A percentile compares a stretch with the other conserved stretches of the same genome.
Conservation (phyloP, 2,888 invertebrate genomes). For the Leuctra nigra region DNA sequence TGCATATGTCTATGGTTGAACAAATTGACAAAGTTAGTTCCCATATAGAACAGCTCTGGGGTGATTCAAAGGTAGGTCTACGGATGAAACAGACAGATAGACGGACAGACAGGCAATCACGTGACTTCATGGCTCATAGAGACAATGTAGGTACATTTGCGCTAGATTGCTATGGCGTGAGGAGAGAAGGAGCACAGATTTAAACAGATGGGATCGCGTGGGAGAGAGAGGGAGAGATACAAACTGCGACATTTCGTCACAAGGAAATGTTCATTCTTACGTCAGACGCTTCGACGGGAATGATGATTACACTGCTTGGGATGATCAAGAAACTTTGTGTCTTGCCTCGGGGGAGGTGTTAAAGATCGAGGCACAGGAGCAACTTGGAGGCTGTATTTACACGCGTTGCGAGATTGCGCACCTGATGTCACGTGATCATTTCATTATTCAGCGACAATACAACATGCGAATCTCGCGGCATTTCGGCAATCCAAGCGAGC, state of each 20-base stretch:
- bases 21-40: constrained; percentile 24
- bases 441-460: too few relatives aligned
- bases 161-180: constrained; percentile 12
- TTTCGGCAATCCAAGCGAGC: too few relatives aligned
- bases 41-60: background rate
- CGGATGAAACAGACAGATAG: background rate
- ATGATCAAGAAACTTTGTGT: constrained; percentile 25
- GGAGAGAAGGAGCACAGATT: background rate
- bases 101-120: background rate
- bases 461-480: too few relatives aligned
- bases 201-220: background rate
- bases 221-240: background rate
- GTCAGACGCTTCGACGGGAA: constrained; percentile 21
- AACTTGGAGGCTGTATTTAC: too few relatives aligned
- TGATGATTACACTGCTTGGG: constrained; percentile 25
- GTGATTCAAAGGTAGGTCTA: constrained; percentile 15
- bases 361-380: constrained; percentile 12
- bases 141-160: constrained; percentile 3
- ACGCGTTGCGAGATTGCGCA: too few relatives aligned
- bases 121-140: background rate
- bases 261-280: constrained; percentile 16
- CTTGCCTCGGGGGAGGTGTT: constrained; percentile 19
- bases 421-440: too few relatives aligned
- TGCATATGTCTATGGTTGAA: constrained; percentile 9
- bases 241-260: constrained; percentile 21